phyloP scores from a whole-genome alignment of 92 coral and sea anemone species.

The Zoanthus sansibaricus region DNA sequence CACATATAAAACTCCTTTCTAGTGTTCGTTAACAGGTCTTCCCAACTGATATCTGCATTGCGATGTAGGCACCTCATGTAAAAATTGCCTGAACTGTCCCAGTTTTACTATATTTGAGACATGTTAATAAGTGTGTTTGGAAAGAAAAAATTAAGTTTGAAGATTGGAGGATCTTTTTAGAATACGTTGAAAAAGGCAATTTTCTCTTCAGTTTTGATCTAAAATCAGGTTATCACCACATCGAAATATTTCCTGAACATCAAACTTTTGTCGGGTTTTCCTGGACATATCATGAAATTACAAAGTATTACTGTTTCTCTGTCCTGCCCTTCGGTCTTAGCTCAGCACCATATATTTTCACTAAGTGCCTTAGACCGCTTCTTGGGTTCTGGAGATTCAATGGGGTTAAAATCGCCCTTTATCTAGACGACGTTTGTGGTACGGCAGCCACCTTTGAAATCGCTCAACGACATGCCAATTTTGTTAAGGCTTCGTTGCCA shows the following conservation, averaged over 20 bases:
- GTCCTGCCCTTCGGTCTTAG: conserved; percentile 62
- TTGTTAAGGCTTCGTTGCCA: conserved; percentile 39
- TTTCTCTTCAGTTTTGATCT: conserved; percentile 65
- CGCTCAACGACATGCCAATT: conserved; percentile 34
- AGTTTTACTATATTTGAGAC: conserved; percentile 37
- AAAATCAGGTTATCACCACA: conserved; percentile 64
- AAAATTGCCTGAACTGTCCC: too few relatives aligned
- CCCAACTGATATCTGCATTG: too few relatives aligned
- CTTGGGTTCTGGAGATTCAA: conserved; percentile 58
- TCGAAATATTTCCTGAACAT: conserved; percentile 66
- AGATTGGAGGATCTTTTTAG: conserved; percentile 47
- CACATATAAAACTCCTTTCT: too few relatives aligned
- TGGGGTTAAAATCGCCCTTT: conserved; percentile 44
- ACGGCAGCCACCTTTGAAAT: background rate
- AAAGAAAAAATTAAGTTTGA: conserved; percentile 63
- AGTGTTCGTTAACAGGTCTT: too few relatives aligned
- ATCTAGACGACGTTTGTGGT: conserved; percentile 64
- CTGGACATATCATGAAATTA: conserved; percentile 43
- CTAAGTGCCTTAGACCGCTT: conserved; percentile 66
- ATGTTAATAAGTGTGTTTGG: conserved; percentile 50
- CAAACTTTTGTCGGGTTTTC: conserved; percentile 64
- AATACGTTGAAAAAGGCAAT: background rate
- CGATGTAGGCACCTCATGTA: too few relatives aligned
- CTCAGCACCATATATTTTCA: conserved; percentile 70
- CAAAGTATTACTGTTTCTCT: conserved; percentile 56